Evolutionary conservation across 37 sponge, comb jelly and placozoan genomes (phyloP).

Genomic region (Haliclona indistincta): DNA sequence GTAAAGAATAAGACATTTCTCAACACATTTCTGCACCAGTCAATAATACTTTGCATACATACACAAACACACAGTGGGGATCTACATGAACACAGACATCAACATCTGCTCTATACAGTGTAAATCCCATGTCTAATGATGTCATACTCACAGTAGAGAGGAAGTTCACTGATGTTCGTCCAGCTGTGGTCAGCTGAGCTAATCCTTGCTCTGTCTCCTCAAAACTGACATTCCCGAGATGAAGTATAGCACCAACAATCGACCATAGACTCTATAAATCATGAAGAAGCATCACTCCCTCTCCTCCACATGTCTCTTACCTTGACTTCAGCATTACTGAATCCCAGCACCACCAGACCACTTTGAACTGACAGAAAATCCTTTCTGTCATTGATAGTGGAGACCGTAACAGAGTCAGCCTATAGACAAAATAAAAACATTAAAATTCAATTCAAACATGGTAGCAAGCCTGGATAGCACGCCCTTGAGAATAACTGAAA

Average conservation of each 20-base stretch:
- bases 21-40: no score
- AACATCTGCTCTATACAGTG: no score
- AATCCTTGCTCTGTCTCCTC: conserved; percentile 13
- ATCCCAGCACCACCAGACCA: conserved; percentile 61
- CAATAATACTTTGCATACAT: no score
- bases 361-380: conserved; percentile 54
- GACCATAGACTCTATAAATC: conserved; percentile 56
- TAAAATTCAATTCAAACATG: no score
- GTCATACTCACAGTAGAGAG: no score
- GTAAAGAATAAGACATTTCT: background rate
- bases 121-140: no score
- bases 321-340: conserved; percentile 31
- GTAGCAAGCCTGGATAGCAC: no score
- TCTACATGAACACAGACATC: no score
- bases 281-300: background rate
- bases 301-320: conserved; percentile 14
- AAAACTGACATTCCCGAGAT: conserved; percentile 55
- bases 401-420: conserved; percentile 42
- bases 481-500: no score
- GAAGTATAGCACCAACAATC: conserved; percentile 63
- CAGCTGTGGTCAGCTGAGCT: conserved; percentile 19
- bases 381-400: conserved; percentile 43
- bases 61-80: no score
- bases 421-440: conserved; percentile 1
- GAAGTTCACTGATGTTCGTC: no score